A percentile compares a stretch with the other conserved stretches of the same genome.
phyloP scores from a whole-genome alignment of 2,113 vertebrate genomes.

The Ameiurus melas region DNA sequence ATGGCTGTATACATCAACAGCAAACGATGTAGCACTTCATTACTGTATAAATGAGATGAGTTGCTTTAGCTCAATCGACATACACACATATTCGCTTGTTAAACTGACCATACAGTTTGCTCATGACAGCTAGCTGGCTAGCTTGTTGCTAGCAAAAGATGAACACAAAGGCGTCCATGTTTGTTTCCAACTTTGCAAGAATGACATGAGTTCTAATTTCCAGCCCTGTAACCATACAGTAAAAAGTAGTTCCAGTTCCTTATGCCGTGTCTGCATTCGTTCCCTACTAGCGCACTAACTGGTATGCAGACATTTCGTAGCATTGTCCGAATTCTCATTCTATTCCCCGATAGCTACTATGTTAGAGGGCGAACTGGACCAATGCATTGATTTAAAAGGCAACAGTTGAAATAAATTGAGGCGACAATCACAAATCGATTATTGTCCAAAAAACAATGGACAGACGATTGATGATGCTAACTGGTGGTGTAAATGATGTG shows the following conservation, averaged over 20 bases:
- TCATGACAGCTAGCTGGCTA: neutral
- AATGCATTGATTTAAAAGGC: neutral
- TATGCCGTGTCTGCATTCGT: neutral
- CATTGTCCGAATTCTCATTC: neutral
- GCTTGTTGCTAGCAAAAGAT: slow-evolving; percentile 4
- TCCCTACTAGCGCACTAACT: neutral
- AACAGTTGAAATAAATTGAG: neutral
- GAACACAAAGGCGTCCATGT: neutral
- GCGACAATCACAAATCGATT: neutral
- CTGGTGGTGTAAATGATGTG: neutral
- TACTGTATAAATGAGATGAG: neutral
- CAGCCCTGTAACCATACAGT: neutral
- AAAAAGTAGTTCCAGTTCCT: neutral
- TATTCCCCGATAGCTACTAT: neutral
- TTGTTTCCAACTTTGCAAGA: neutral
- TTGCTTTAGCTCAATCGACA: neutral
- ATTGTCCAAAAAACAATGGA: neutral
- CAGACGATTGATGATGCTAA: neutral
- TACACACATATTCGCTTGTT: neutral
- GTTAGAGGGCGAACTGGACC: neutral
- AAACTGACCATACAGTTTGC: neutral
- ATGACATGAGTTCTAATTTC: neutral
- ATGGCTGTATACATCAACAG: neutral
- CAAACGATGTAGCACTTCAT: neutral
- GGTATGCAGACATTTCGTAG: neutral